Percentiles rank a stretch among this genome's conserved stretches.
Conservation (phyloP, 2,797 vertebrate genomes). For the Sebastes steindachneri region DNA sequence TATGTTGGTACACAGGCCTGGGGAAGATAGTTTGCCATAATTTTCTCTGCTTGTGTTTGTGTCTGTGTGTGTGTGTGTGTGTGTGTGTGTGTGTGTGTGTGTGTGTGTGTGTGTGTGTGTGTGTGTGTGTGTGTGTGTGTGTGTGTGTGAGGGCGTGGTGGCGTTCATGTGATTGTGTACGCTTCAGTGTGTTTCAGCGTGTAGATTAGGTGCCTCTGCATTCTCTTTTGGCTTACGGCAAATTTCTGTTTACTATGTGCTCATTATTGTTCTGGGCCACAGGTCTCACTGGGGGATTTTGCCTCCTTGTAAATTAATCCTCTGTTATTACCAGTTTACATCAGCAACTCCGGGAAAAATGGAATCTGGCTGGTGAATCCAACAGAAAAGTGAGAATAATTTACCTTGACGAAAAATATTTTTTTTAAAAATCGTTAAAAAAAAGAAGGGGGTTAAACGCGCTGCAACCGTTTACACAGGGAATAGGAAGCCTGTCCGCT, state of each 20-base stretch:
- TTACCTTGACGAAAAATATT: constrained; percentile 26
- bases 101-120: constrained; percentile 20
- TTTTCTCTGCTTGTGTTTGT: constrained; percentile 36
- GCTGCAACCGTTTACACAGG: neutral
- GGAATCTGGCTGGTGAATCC: constrained; percentile 57
- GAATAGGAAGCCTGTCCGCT: neutral
- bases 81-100: constrained; percentile 22
- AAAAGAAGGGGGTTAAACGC: neutral
- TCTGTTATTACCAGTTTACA: constrained; percentile 77
- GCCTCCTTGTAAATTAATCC: constrained; percentile 77
- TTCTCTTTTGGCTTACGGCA: constrained; percentile 71
- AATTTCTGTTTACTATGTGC: constrained; percentile 75
- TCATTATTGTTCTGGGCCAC: constrained; percentile 83
- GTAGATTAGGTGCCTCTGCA: constrained; percentile 58
- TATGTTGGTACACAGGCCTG: constrained; percentile 76
- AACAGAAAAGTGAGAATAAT: constrained; percentile 41
- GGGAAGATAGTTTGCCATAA: constrained; percentile 71
- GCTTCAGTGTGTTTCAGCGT: constrained; percentile 41
- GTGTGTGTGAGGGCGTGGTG: constrained; percentile 21
- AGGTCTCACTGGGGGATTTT: constrained; percentile 71
- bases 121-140: neutral
- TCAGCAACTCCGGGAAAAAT: constrained; percentile 69
- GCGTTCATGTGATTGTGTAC: constrained; percentile 13
- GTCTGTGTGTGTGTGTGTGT: constrained; percentile 12
- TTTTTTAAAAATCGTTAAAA: neutral